phyloP scores from a whole-genome alignment of 1,140 invertebrate species.

The Harpegnathos saltator region DNA sequence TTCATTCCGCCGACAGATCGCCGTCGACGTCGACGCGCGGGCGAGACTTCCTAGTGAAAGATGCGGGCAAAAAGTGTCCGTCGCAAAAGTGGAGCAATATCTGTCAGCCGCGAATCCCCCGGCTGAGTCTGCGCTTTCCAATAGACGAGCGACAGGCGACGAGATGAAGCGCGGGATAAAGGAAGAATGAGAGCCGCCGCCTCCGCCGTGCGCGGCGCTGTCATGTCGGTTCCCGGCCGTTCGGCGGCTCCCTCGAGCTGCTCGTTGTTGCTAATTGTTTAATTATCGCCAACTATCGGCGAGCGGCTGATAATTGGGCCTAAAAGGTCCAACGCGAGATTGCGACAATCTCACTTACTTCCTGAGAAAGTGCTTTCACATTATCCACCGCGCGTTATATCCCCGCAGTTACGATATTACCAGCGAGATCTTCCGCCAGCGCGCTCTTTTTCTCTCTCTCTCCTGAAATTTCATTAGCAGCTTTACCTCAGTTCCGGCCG shows the following conservation, averaged over 20 bases:
- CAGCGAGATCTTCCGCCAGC: conserved; percentile 11
- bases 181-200: too few species aligned
- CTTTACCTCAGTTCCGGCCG: too few species aligned
- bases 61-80: neutral
- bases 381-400: conserved; percentile 13
- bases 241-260: too few species aligned
- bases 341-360: conserved; percentile 37
- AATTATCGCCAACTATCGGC: neutral
- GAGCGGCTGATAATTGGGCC: neutral
- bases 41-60: neutral
- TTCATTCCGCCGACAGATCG: too few species aligned
- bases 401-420: conserved; percentile 12
- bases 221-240: too few species aligned
- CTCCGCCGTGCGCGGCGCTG: too few species aligned
- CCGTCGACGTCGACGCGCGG: too few species aligned
- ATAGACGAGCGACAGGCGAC: neutral
- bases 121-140: conserved; percentile 1
- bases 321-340: conserved; percentile 6
- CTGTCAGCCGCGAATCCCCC: neutral
- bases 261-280: conserved; percentile 12
- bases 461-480: too few species aligned
- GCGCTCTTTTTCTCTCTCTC: too few species aligned
- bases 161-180: too few species aligned
- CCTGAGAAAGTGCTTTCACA: conserved; percentile 30
- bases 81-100: conserved; percentile 20